Conservation (phyloP, 1,140 invertebrate genomes). For the Panulirus ornatus region DNA sequence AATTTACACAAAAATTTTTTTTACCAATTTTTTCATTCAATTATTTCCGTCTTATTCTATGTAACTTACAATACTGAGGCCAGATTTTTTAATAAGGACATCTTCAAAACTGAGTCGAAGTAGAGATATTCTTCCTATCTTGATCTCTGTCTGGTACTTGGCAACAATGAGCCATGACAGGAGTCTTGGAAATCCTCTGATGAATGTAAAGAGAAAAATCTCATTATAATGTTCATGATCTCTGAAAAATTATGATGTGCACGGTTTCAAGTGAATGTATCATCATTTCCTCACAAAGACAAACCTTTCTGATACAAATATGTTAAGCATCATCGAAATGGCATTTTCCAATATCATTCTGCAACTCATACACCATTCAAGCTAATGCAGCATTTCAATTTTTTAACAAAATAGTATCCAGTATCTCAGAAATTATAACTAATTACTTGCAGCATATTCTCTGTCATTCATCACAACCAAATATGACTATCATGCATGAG, state of each 20-base stretch:
- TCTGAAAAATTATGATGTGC: neutral
- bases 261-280: neutral
- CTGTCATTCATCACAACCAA: too few relatives aligned
- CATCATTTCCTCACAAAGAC: too few relatives aligned
- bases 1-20: neutral
- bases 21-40: neutral
- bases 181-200: slow-evolving; percentile 58
- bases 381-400: neutral
- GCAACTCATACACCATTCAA: neutral
- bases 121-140: slow-evolving; percentile 60
- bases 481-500: too few relatives aligned
- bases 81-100: slow-evolving; percentile 66
- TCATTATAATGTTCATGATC: neutral
- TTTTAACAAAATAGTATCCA: too few relatives aligned
- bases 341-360: neutral
- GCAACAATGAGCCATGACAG: slow-evolving; percentile 64
- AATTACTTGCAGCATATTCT: too few relatives aligned
- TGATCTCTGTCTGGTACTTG: slow-evolving; percentile 67
- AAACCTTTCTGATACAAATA: too few relatives aligned
- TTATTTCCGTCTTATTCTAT: neutral
- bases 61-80: slow-evolving; percentile 64
- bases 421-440: too few relatives aligned
- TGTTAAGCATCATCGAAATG: neutral
- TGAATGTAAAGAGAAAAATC: neutral
- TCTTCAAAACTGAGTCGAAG: slow-evolving; percentile 62